phyloP scores from a whole-genome alignment of 2,888 invertebrate species.

The Criorhina ranunculi region DNA sequence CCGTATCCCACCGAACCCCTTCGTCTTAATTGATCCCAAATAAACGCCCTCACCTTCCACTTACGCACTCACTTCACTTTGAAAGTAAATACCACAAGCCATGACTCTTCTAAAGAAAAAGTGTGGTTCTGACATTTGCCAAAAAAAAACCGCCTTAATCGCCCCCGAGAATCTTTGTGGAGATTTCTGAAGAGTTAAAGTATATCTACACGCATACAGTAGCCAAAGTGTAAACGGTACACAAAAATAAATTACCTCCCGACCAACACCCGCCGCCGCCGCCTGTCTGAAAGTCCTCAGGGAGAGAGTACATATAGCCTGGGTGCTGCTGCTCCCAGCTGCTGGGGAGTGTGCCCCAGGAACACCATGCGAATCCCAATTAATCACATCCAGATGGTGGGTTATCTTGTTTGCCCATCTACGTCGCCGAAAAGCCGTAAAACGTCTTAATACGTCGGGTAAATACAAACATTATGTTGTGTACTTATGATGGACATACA shows the following conservation, averaged over 20 bases:
- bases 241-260: slow-evolving; percentile 68
- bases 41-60: slow-evolving; percentile 64
- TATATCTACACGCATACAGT: slow-evolving; percentile 64
- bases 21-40: slow-evolving; percentile 54
- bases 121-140: slow-evolving; percentile 42
- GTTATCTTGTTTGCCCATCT: slow-evolving; percentile 76
- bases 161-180: slow-evolving; percentile 36
- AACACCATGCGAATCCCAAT: slow-evolving; percentile 65
- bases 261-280: slow-evolving; percentile 9
- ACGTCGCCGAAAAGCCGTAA: slow-evolving; percentile 75
- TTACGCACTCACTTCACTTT: slow-evolving; percentile 51
- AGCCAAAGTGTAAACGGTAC: slow-evolving; percentile 73
- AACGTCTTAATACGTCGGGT: slow-evolving; percentile 74
- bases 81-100: slow-evolving; percentile 23
- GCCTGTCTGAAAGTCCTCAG: not conserved
- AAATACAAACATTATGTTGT: slow-evolving; percentile 74
- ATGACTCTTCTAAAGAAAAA: slow-evolving; percentile 1
- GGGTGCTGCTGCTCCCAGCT: not conserved
- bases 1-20: not conserved
- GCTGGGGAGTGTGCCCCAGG: slow-evolving; percentile 31
- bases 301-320: not conserved
- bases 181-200: slow-evolving; percentile 60
- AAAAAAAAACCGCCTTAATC: slow-evolving; percentile 48
- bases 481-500: slow-evolving; percentile 65
- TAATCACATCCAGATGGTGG: slow-evolving; percentile 76